Conservation (phyloP, 2,888 invertebrate species). For the Aphidoletes aphidimyza region DNA sequence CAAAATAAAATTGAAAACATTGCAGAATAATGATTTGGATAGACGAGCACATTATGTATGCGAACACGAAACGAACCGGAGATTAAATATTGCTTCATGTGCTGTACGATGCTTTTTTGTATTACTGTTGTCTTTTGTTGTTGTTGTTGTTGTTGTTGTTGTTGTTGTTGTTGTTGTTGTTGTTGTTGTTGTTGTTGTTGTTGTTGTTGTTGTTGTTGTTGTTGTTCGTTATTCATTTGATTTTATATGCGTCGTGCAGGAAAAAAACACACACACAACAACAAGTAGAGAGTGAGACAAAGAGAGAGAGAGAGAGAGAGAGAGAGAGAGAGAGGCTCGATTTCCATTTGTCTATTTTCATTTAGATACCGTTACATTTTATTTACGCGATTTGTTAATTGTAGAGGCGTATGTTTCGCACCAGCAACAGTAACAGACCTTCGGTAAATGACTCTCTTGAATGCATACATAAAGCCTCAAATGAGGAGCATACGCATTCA, state of each 20-base stretch:
- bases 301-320: background rate
- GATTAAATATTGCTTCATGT: constrained; percentile 45
- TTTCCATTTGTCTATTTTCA: constrained; percentile 34
- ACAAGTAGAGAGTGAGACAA: background rate
- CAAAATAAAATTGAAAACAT: constrained; percentile 12
- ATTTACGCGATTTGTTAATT: background rate
- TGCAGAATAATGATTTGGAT: constrained; percentile 9
- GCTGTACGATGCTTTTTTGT: constrained; percentile 15
- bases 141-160: background rate
- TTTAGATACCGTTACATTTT: constrained; percentile 22
- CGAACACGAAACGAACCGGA: constrained; percentile 49
- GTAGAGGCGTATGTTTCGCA: background rate
- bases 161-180: too few species aligned
- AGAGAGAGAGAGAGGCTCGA: background rate
- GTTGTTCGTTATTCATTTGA: too few species aligned
- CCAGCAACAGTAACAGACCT: background rate
- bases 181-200: background rate
- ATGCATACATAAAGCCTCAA: background rate
- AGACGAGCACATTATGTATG: constrained; percentile 32
- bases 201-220: too few species aligned
- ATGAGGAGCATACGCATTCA: background rate
- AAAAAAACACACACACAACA: background rate
- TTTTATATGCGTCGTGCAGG: too few species aligned
- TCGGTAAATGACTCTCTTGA: constrained; percentile 45
- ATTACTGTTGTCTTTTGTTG: too few species aligned